These are phyloP conservation scores for Drosophila kambysellisi DNA, from an alignment of 2,888 invertebrate genomes.

Conservation along the genomic window DNA sequence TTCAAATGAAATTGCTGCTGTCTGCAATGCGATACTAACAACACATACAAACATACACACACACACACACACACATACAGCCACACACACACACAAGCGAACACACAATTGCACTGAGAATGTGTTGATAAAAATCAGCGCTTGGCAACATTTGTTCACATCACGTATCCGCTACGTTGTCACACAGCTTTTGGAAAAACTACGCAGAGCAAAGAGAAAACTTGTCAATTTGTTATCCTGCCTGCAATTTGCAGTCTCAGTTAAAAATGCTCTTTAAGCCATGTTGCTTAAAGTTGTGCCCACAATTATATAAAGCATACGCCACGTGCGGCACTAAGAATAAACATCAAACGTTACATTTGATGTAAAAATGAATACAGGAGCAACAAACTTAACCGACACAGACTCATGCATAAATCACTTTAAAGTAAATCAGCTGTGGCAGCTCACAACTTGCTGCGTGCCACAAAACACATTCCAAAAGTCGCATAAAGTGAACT, in stretches of 20 bases:
- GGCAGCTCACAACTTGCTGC: slow-evolving; percentile 10
- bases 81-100: neutral
- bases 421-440: slow-evolving; percentile 56
- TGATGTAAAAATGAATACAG: slow-evolving; percentile 19
- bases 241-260: slow-evolving; percentile 23
- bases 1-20: slow-evolving; percentile 80
- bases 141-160: slow-evolving; percentile 65
- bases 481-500: slow-evolving; percentile 37
- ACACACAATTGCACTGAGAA: slow-evolving; percentile 10
- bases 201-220: slow-evolving; percentile 36
- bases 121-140: slow-evolving; percentile 69
- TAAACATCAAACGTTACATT: slow-evolving; percentile 47
- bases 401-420: slow-evolving; percentile 62
- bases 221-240: slow-evolving; percentile 65
- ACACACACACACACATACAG: slow-evolving; percentile 12
- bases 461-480: slow-evolving; percentile 10
- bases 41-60: slow-evolving; percentile 3
- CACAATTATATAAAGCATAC: slow-evolving; percentile 46
- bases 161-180: slow-evolving; percentile 76
- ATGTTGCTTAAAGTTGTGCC: slow-evolving; percentile 36
- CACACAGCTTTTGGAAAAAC: slow-evolving; percentile 36
- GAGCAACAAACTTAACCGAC: neutral
- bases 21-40: slow-evolving; percentile 70
- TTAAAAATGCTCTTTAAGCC: slow-evolving; percentile 34
- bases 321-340: slow-evolving; percentile 36